Conservation (phyloP, 2,797 vertebrate species). For the Brotula barbata region DNA sequence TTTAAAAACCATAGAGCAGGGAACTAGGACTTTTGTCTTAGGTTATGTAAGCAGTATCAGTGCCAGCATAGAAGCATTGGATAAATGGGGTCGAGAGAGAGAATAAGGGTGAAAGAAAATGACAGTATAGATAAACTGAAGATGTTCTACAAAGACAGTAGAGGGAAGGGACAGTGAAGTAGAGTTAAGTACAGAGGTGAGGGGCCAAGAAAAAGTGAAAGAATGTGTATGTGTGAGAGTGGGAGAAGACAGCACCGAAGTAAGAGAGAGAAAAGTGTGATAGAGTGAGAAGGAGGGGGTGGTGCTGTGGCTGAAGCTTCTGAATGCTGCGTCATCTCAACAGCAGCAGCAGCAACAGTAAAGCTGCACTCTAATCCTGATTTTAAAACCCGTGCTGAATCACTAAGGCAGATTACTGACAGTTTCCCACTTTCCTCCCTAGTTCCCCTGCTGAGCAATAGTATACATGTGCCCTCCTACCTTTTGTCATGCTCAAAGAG, state of each 20-base stretch:
- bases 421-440: slow-evolving; percentile 58
- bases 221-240: slow-evolving; percentile 44
- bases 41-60: slow-evolving; percentile 61
- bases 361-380: slow-evolving; percentile 69
- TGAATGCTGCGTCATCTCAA: slow-evolving; percentile 57
- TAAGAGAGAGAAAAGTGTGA: slow-evolving; percentile 36
- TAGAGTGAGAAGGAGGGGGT: slow-evolving; percentile 55
- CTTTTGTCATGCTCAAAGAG: slow-evolving; percentile 32
- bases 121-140: slow-evolving; percentile 39
- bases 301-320: slow-evolving; percentile 45
- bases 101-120: slow-evolving; percentile 43
- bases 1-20: slow-evolving; percentile 21
- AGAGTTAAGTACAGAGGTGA: slow-evolving; percentile 52
- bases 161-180: slow-evolving; percentile 35
- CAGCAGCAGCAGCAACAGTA: slow-evolving; percentile 50
- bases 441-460: slow-evolving; percentile 28
- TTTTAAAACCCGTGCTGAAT: slow-evolving; percentile 75
- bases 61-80: slow-evolving; percentile 42
- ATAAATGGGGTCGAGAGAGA: slow-evolving; percentile 24
- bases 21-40: slow-evolving; percentile 36
- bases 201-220: slow-evolving; percentile 59
- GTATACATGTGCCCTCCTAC: slow-evolving; percentile 31
- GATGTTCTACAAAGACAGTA: slow-evolving; percentile 11
- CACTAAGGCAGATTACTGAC: slow-evolving; percentile 75
- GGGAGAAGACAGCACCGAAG: slow-evolving; percentile 54